Conservation (phyloP, 2,888 invertebrate genomes). For the Thelaira solivaga region DNA sequence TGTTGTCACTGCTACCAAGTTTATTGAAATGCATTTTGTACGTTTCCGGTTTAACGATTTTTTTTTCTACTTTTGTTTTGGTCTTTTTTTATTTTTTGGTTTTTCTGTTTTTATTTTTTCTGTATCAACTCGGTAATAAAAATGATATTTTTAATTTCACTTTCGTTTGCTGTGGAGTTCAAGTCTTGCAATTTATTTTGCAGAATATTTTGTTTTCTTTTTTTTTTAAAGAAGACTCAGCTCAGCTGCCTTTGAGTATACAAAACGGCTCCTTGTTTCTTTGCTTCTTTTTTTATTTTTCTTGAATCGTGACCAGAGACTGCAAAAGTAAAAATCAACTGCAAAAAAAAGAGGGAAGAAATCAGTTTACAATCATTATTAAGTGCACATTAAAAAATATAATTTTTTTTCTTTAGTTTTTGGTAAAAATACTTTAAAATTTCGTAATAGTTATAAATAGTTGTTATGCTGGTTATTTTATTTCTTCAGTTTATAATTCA, state of each 20-base stretch:
- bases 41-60: constrained; percentile 61
- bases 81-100: too few species aligned
- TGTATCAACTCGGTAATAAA: constrained; percentile 17
- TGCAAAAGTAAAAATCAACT: constrained; percentile 29
- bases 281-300: constrained; percentile 5
- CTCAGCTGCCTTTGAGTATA: constrained; percentile 22
- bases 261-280: constrained; percentile 36
- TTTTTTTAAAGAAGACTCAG: constrained; percentile 10
- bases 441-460: constrained; percentile 65
- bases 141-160: constrained; percentile 49
- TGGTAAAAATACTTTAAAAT: constrained; percentile 55
- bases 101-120: constrained; percentile 32
- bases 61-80: constrained; percentile 26
- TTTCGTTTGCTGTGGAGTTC: constrained; percentile 39
- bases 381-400: constrained; percentile 48
- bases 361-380: constrained; percentile 59
- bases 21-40: constrained; percentile 62
- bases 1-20: constrained; percentile 47
- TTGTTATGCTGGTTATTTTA: constrained; percentile 60
- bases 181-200: constrained; percentile 30
- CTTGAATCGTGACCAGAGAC: constrained; percentile 49
- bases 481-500: constrained; percentile 61
- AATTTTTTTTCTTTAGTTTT: background rate
- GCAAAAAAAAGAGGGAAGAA: constrained; percentile 35
- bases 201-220: constrained; percentile 23